phyloP scores from a whole-genome alignment of 2,888 invertebrate species.

The Oithona nana region DNA sequence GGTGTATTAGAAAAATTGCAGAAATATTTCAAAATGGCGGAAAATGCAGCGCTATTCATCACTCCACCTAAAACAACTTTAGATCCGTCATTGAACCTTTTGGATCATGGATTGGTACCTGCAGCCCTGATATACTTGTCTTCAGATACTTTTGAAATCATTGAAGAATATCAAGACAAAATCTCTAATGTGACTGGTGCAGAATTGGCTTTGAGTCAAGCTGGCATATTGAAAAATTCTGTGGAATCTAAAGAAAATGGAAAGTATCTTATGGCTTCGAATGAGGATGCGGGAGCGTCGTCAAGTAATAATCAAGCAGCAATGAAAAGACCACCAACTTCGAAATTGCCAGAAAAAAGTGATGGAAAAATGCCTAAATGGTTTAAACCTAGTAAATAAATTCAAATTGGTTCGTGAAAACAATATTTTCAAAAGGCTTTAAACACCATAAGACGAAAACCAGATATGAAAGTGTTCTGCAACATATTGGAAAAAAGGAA shows the following conservation, averaged over 20 bases:
- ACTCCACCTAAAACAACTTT: neutral
- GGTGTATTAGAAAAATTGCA: neutral
- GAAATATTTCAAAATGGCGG: neutral
- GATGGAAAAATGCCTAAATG: neutral
- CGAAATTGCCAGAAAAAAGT: neutral
- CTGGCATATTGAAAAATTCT: neutral
- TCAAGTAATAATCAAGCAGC: neutral
- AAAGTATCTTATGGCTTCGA: too few species aligned
- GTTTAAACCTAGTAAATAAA: neutral
- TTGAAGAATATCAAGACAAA: neutral
- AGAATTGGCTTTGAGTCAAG: neutral
- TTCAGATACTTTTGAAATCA: neutral
- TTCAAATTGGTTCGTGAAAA: too few species aligned
- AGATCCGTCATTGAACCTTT: neutral
- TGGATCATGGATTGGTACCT: neutral
- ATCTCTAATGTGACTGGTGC: neutral
- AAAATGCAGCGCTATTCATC: neutral
- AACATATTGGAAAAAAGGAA: too few species aligned
- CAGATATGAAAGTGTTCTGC: too few species aligned
- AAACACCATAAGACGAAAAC: too few species aligned
- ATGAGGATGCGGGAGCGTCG: neutral
- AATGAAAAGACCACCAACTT: neutral
- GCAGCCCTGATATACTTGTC: neutral
- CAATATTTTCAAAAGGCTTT: too few species aligned
- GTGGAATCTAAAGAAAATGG: too few species aligned